Evolutionary conservation across 2,888 invertebrate species (phyloP).

Genomic region (Adineta ricciae): DNA sequence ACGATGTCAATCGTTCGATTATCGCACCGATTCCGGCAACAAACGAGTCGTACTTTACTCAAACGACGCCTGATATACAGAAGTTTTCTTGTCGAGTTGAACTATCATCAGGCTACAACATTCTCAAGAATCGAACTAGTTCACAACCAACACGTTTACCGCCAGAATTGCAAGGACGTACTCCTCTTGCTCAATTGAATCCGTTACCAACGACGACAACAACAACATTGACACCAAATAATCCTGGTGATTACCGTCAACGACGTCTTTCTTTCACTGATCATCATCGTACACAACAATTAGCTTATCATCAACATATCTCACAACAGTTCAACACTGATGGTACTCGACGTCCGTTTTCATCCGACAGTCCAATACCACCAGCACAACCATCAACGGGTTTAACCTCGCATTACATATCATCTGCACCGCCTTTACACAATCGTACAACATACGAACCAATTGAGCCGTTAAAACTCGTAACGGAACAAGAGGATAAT

Average conservation of each 20-base stretch:
- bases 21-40: not conserved
- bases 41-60: not conserved
- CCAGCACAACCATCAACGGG: not conserved
- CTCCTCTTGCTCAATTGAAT: slow-evolving; percentile 7
- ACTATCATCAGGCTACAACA: slow-evolving; percentile 16
- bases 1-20: not conserved
- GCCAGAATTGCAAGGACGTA: not conserved
- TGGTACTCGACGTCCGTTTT: slow-evolving; percentile 8
- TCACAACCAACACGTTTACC: not conserved
- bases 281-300: not conserved
- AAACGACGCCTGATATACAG: not conserved
- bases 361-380: not conserved
- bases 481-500: not conserved
- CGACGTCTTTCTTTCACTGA: not conserved
- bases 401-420: not conserved
- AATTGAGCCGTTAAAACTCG: slow-evolving; percentile 1
- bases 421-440: slow-evolving; percentile 8
- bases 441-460: not conserved
- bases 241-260: not conserved
- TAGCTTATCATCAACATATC: not conserved
- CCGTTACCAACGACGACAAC: not conserved
- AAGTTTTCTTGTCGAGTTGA: slow-evolving; percentile 12
- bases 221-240: not conserved
- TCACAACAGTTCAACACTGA: not conserved
- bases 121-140: not conserved